Percentiles rank a stretch among this genome's conserved stretches.
Evolutionary conservation across 2,797 vertebrate species (phyloP).

Genomic region (Thalassophryne amazonica): DNA sequence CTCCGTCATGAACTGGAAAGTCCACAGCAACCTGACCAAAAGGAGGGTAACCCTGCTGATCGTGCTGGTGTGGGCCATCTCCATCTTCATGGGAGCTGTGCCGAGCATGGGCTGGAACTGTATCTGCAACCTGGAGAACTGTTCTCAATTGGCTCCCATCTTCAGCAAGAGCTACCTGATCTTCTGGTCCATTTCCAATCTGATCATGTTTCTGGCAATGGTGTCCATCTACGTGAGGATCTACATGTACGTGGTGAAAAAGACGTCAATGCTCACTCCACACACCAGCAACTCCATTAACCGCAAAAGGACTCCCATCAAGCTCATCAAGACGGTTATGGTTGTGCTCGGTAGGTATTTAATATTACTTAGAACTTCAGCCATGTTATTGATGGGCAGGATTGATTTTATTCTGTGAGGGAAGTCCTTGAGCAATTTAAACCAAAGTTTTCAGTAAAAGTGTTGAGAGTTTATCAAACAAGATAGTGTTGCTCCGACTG

Average conservation of each 20-base stretch:
- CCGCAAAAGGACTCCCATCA: constrained; percentile 89
- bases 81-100: constrained; percentile 92
- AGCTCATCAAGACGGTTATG: constrained; percentile 98
- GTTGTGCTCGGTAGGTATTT: constrained; percentile 94
- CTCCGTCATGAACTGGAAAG: constrained; percentile 90
- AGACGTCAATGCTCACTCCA: constrained; percentile 82
- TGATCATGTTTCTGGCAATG: constrained; percentile 91
- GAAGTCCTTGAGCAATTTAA: constrained; percentile 7
- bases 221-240: constrained; percentile 91
- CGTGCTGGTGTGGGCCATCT: constrained; percentile 87
- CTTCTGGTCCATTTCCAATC: constrained; percentile 92
- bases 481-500: not conserved
- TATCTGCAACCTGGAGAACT: constrained; percentile 85
- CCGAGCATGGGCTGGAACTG: constrained; percentile 98
- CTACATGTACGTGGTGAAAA: constrained; percentile 92
- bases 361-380: too few species aligned
- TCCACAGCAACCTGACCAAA: constrained; percentile 94
- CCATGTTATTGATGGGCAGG: constrained; percentile 19
- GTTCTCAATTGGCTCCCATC: constrained; percentile 91
- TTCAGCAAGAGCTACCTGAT: constrained; percentile 94
- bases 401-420: constrained; percentile 1
- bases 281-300: constrained; percentile 91
- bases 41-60: constrained; percentile 93
- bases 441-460: not conserved
- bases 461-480: not conserved